Conservation (phyloP, 2,888 invertebrate genomes). For the Girardia tigrina region DNA sequence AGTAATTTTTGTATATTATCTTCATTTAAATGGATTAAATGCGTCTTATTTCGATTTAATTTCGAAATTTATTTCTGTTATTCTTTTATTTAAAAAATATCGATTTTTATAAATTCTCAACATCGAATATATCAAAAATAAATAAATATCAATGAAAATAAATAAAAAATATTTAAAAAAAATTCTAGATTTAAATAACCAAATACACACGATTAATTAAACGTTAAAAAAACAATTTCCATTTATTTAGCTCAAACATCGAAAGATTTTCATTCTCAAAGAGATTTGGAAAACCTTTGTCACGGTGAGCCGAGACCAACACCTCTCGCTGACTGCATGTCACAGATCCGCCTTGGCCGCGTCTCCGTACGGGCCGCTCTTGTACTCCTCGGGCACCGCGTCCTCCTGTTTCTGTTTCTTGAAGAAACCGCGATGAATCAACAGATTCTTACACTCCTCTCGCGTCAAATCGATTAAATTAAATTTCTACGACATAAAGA, state of each 20-base stretch:
- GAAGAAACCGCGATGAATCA: conserved; percentile 38
- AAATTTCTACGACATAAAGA: conserved; percentile 37
- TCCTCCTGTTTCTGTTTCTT: conserved; percentile 37
- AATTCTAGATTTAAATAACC: not conserved
- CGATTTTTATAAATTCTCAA: too few species aligned
- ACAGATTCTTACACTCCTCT: conserved; percentile 38
- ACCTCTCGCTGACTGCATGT: too few species aligned
- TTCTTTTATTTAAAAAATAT: too few species aligned
- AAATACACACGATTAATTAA: not conserved
- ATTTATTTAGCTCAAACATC: not conserved
- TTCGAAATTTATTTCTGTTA: too few species aligned
- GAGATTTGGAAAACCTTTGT: not conserved
- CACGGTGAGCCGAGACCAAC: not conserved
- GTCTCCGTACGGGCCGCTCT: conserved; percentile 37
- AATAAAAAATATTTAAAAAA: too few species aligned
- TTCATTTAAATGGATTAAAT: too few species aligned
- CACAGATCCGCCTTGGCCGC: not conserved
- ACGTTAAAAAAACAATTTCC: not conserved
- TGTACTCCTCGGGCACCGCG: conserved; percentile 37
- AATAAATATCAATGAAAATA: too few species aligned
- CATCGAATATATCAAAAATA: too few species aligned
- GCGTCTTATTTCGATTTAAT: too few species aligned
- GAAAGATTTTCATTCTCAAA: not conserved
- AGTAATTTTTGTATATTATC: too few species aligned
- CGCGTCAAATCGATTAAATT: conserved; percentile 36